These are phyloP conservation scores for Sardina pilchardus DNA, from an alignment of 2,113 vertebrate species.

Conservation along the genomic window DNA sequence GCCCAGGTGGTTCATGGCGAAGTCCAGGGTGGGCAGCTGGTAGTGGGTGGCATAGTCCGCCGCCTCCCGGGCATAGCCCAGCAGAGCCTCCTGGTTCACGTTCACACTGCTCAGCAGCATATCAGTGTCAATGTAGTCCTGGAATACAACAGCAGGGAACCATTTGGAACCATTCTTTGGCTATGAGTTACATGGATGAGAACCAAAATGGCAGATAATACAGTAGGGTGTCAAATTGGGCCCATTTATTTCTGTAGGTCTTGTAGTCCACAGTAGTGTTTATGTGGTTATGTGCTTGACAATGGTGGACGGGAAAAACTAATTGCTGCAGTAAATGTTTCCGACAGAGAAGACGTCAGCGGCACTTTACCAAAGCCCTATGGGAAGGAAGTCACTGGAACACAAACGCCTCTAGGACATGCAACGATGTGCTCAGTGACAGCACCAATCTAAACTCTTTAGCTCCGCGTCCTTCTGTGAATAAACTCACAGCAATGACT, in stretches of 20 bases:
- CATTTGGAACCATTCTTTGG: not conserved
- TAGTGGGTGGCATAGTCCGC: conserved; percentile 96
- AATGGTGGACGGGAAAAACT: not conserved
- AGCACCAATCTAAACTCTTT: not conserved
- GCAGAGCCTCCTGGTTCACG: conserved; percentile 89
- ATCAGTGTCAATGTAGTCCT: conserved; percentile 91
- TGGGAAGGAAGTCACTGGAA: conserved; percentile 8
- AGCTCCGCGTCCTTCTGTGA: not conserved
- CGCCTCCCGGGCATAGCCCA: conserved; percentile 90
- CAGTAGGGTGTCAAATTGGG: not conserved
- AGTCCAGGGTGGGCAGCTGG: conserved; percentile 92
- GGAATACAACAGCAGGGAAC: conserved; percentile 6
- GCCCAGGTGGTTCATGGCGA: conserved; percentile 88
- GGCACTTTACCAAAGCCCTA: not conserved
- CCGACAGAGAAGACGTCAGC: not conserved
- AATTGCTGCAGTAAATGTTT: not conserved
- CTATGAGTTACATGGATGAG: not conserved
- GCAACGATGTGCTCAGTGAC: not conserved
- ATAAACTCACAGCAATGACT: conserved; percentile 13
- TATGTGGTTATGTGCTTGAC: not conserved
- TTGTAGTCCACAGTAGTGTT: not conserved
- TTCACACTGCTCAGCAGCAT: conserved; percentile 86
- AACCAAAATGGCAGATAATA: not conserved
- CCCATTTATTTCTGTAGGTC: not conserved
- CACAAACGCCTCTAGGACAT: not conserved